Evolutionary conservation across 2,888 invertebrate species (phyloP).

Genomic region (Ophion costatus): DNA sequence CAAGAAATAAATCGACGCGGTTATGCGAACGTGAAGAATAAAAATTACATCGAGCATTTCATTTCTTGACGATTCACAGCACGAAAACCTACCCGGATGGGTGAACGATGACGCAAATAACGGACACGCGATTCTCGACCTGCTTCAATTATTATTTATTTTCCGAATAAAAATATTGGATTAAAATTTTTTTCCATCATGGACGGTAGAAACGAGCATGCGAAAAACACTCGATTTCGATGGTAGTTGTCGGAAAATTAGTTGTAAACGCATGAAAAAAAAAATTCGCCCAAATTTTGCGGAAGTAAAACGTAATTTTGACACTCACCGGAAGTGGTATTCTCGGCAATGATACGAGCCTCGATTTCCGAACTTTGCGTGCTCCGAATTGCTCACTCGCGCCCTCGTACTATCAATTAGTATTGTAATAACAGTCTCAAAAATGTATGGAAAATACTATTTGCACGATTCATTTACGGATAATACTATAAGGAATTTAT

Average conservation of each 20-base stretch:
- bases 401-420: not conserved
- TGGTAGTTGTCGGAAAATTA: not conserved
- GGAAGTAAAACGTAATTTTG: not conserved
- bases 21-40: not conserved
- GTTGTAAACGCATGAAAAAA: not conserved
- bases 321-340: constrained; percentile 3
- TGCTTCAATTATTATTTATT: not conserved
- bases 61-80: not conserved
- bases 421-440: not conserved
- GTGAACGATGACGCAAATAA: not conserved
- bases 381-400: not conserved
- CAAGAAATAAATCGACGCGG: not conserved
- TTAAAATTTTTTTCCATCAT: not conserved
- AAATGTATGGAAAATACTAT: not conserved
- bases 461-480: not conserved
- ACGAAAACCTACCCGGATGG: not conserved
- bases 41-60: not conserved
- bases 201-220: not conserved
- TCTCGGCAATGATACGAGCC: not conserved
- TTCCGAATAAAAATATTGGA: not conserved
- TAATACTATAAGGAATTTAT: not conserved
- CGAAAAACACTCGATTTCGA: not conserved
- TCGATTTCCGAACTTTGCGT: not conserved
- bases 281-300: not conserved
- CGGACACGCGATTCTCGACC: not conserved